Percentiles rank a stretch among this genome's conserved stretches.
Conservation (phyloP, 2,888 invertebrate species). For the Lobophora halterata region DNA sequence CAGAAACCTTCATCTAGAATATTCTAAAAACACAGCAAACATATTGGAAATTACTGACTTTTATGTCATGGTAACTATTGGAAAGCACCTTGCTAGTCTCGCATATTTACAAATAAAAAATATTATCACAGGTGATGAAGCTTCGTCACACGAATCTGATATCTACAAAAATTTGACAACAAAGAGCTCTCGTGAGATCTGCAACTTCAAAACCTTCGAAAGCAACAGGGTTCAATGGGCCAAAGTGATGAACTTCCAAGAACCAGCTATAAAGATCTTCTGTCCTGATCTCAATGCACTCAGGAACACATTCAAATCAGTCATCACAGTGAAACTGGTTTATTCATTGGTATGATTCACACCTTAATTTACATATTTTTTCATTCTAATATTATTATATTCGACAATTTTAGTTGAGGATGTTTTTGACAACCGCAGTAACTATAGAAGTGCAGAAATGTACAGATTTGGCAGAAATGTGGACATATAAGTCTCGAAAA, state of each 20-base stretch:
- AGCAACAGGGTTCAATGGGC: slow-evolving; percentile 75
- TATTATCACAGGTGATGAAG: slow-evolving; percentile 32
- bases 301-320: slow-evolving; percentile 78
- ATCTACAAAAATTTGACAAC: slow-evolving; percentile 48
- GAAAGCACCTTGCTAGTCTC: no score
- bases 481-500: no score
- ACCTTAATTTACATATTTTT: neutral
- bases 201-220: slow-evolving; percentile 68
- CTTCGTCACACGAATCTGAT: slow-evolving; percentile 45
- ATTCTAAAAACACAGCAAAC: no score
- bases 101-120: neutral
- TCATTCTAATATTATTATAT: neutral
- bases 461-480: no score
- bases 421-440: no score
- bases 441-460: no score
- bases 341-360: slow-evolving; percentile 67
- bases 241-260: slow-evolving; percentile 76
- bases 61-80: no score
- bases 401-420: no score
- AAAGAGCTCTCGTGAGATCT: slow-evolving; percentile 52
- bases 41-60: no score
- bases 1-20: no score
- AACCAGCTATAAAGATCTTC: slow-evolving; percentile 73
- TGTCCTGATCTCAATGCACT: slow-evolving; percentile 71
- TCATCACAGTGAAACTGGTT: slow-evolving; percentile 71